Conservation (phyloP, 2,113 vertebrate species). For the Diphyllodes magnificus region DNA sequence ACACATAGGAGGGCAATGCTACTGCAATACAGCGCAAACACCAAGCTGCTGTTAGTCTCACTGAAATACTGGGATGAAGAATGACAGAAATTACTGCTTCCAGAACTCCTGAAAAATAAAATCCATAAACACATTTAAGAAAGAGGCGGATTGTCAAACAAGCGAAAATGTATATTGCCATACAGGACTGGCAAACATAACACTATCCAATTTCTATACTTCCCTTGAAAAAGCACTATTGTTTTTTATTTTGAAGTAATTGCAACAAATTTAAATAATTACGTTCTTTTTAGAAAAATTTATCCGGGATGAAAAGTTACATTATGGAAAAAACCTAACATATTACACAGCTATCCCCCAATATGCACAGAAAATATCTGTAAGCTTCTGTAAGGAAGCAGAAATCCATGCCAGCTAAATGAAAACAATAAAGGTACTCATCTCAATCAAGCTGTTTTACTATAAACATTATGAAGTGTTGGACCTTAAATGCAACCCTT, state of each 20-base stretch:
- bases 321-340: neutral
- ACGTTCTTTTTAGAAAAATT: neutral
- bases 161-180: neutral
- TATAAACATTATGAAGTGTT: neutral
- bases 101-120: slow-evolving; percentile 77
- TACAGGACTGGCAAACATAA: neutral
- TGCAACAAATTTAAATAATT: neutral
- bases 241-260: neutral
- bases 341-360: neutral
- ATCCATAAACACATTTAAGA: neutral
- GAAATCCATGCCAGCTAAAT: neutral
- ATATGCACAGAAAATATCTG: neutral
- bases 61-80: slow-evolving; percentile 78
- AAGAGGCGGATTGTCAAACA: neutral
- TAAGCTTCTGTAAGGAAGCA: neutral
- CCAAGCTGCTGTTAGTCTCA: slow-evolving; percentile 86
- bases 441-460: neutral
- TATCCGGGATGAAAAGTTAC: neutral
- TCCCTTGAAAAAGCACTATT: neutral
- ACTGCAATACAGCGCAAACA: slow-evolving; percentile 84
- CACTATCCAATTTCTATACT: neutral
- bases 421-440: neutral
- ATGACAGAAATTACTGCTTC: slow-evolving; percentile 83
- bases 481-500: neutral
- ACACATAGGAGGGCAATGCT: slow-evolving; percentile 79